Base-by-base conservation (phyloP, 2,113 vertebrate genomes). In the Odocoileus hemionus region DNA sequence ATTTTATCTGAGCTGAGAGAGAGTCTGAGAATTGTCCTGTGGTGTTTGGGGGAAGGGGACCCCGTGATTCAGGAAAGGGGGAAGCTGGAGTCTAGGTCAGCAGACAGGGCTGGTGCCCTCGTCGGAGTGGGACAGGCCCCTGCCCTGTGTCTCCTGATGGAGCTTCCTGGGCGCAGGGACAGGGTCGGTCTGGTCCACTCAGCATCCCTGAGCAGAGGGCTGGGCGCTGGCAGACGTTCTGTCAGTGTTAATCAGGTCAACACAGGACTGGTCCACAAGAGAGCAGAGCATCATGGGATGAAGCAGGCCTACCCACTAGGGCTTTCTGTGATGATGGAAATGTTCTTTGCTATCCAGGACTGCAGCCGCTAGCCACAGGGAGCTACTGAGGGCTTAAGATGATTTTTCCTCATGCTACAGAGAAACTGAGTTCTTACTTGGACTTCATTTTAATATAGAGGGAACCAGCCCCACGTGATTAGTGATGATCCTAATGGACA, bases 21-120 rank as follows among this genome's bases (percentile, higher is more conserved):
- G 23, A 39, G 17, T 28, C 45, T 39, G 43, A 98, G 98, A 10
- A 57, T 98, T 99, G 95, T 45, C 23, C 61, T n/a, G 25, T 45
- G 60, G 7, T 11, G 14, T 39, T 47, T 50, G 28, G 57, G 36
- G 58, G 25, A 70, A 33, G 52, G 52, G 36, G 17, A 70, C 39
- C 4, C n/a, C 0, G 6, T 36, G 26, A 11, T 25, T 50, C 45
- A 36, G 45, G 57, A 64, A 64, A 43, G 39, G n/a, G 47, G 33
- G 90, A 55, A 1, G 1, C 28, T 33, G 28, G 50, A 64, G 36
- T 92, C 86, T 12, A 15, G n/a, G 86, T 36, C 6, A 36, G 58
- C 25, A 39, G 30, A 47, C 55, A 36, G 4, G 16, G 9, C 47
- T 4, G 23, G 11, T 15, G 8, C 15, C 54, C 13, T 28, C 0